These are phyloP conservation scores for Pomatostomus ruficeps DNA, from an alignment of 2,113 vertebrate species.

Conservation along the genomic window DNA sequence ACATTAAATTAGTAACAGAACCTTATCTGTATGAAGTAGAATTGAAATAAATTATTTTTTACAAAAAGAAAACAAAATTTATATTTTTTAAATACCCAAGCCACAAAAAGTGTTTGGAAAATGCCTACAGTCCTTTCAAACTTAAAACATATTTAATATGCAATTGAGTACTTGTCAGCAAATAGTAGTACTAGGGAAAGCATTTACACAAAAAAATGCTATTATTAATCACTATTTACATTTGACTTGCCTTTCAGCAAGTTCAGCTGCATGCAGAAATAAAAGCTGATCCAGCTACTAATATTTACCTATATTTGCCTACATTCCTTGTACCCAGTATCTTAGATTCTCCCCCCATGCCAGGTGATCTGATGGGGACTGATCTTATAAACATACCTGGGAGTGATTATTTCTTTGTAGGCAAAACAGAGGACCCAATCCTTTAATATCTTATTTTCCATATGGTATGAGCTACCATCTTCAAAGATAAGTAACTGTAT, in stretches of 20 bases:
- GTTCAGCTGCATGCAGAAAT: not conserved
- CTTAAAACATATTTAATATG: not conserved
- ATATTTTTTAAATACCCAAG: not conserved
- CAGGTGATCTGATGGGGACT: not conserved
- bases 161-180: not conserved
- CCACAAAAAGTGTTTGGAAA: not conserved
- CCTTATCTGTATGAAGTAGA: not conserved
- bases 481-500: not conserved
- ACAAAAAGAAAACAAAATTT: not conserved
- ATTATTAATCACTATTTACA: not conserved
- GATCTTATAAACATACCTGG: not conserved
- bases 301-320: not conserved
- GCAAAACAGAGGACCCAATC: not conserved
- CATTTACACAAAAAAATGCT: not conserved
- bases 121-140: not conserved
- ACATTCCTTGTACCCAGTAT: not conserved
- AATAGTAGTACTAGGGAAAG: not conserved
- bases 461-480: not conserved
- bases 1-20: not conserved
- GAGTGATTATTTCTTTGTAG: not conserved
- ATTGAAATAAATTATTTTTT: not conserved
- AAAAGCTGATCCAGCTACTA: not conserved
- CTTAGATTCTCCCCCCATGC: not conserved
- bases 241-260: not conserved
- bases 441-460: not conserved